Percentiles rank a stretch among this genome's conserved stretches.
These are phyloP conservation scores for Eudyptes chrysolophus DNA, from an alignment of 2,113 vertebrate genomes.

Conservation along the genomic window DNA sequence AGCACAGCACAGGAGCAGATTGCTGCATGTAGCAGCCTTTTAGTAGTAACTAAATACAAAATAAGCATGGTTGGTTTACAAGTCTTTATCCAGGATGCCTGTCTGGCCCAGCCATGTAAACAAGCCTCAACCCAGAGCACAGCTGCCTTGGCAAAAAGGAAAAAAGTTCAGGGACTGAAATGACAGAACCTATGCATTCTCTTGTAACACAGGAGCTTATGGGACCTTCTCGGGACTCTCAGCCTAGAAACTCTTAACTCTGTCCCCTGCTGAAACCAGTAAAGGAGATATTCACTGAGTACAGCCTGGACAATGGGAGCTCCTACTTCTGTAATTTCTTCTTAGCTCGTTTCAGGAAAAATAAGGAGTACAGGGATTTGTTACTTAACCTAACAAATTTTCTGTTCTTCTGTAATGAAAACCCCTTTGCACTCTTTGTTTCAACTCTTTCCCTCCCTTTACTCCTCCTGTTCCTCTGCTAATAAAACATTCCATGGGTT, in stretches of 20 bases:
- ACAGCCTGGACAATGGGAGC: not conserved
- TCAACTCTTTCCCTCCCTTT: not conserved
- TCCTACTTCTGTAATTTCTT: not conserved
- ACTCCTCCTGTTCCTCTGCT: not conserved
- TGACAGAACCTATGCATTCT: not conserved
- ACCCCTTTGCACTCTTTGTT: not conserved
- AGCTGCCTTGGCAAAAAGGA: not conserved
- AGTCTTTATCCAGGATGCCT: not conserved
- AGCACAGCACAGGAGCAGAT: not conserved
- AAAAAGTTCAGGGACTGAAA: not conserved
- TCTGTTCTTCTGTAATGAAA: not conserved
- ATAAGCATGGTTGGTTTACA: not conserved
- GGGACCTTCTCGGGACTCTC: not conserved
- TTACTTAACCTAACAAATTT: not conserved
- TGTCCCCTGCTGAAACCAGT: not conserved
- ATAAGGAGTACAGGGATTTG: not conserved
- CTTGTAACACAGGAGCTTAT: rapidly evolving
- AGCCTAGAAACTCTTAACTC: not conserved
- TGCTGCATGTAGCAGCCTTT: not conserved
- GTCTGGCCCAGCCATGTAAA: not conserved
- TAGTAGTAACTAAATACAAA: not conserved
- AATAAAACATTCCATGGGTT: not conserved
- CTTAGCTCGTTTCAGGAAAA: not conserved
- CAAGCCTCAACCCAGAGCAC: not conserved
- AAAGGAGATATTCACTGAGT: not conserved